Evolutionary conservation across 1,140 invertebrate genomes (phyloP).

Genomic region (Dendroctonus ponderosae): DNA sequence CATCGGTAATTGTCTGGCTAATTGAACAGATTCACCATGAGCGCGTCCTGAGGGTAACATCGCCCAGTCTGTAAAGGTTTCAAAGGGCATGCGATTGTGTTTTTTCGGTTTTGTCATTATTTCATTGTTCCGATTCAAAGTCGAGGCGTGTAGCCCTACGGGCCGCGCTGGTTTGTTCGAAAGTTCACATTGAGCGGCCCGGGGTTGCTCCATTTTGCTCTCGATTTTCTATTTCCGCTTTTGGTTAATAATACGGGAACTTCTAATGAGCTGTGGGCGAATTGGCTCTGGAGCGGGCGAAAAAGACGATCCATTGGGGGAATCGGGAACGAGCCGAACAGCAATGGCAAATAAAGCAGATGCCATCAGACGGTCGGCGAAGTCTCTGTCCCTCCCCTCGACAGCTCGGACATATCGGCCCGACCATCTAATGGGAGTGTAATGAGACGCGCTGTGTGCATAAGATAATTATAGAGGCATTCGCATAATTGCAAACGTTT

Average conservation of each 20-base stretch:
- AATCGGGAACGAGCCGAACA: background rate
- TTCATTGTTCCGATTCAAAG: conserved; percentile 13
- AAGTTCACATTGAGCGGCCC: background rate
- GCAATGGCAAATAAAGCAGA: conserved; percentile 25
- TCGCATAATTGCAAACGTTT: conserved; percentile 35
- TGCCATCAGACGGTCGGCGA: conserved; percentile 13
- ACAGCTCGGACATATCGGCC: conserved; percentile 27
- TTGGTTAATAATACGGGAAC: no score
- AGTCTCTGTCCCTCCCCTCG: conserved; percentile 19
- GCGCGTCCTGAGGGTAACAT: conserved; percentile 8
- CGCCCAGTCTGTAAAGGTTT: background rate
- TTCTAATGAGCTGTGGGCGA: no score
- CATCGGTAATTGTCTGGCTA: background rate
- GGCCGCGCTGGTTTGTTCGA: background rate
- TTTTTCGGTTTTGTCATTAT: conserved; percentile 15
- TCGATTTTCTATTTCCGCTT: no score
- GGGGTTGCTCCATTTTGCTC: background rate
- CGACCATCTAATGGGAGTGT: conserved; percentile 32
- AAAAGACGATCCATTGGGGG: no score
- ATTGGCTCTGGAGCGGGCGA: no score
- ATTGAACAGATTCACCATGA: conserved; percentile 2
- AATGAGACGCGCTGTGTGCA: conserved; percentile 35
- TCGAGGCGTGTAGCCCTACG: conserved; percentile 29
- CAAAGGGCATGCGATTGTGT: conserved; percentile 2
- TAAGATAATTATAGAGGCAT: conserved; percentile 36